Base-by-base conservation (phyloP, 1,140 invertebrate genomes). In the Bradysia coprophila region DNA sequence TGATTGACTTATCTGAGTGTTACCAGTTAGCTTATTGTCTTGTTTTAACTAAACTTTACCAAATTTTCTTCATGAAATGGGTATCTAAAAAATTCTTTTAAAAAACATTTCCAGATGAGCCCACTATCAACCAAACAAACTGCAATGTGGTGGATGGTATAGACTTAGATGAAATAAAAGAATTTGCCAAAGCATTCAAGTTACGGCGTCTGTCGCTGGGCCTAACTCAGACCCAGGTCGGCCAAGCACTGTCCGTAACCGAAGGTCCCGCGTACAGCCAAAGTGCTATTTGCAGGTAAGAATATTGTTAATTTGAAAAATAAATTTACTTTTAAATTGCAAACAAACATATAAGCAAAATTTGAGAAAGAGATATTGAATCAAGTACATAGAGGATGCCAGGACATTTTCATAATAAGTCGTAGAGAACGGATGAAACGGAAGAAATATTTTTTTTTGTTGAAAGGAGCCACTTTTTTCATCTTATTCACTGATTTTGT, bases 191-290 rank as follows among this genome's bases (percentile, higher is more conserved):
- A 70, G 87, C 86, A 23, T 97, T 97, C 64, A 97, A 97, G 64
- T 72, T 95, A 37, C 72, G 90, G 22, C 75, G 92, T 45, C 68
- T 97, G 38, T 92, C 89, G 11, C 64, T 96, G 44, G 93, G 93
- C 22, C 68, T 97, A 38, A 97, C 93, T 13, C 92, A 97, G 64
- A 95, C 92, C 2, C 92, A 96, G 70, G 87, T 92, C 22, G 87
- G 88, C 4, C 87, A 95, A 65, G 89, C 92, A 5, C 66, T 98
- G 1, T 93, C 87, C 49, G 82, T 92, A 34, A 94, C 90, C 5
- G 91, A 96, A 63, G 93, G 93, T 39, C 92, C 92, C 19, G 91
- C 91, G 20, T 97, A 97, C 66, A 94, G 89, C 66, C 93, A 98
- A 71, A 94, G 89, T 66, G 92, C 92, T 45, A 97, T 97, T 62